Base-by-base conservation (phyloP, 2,113 vertebrate genomes). In the Elephas maximus region DNA sequence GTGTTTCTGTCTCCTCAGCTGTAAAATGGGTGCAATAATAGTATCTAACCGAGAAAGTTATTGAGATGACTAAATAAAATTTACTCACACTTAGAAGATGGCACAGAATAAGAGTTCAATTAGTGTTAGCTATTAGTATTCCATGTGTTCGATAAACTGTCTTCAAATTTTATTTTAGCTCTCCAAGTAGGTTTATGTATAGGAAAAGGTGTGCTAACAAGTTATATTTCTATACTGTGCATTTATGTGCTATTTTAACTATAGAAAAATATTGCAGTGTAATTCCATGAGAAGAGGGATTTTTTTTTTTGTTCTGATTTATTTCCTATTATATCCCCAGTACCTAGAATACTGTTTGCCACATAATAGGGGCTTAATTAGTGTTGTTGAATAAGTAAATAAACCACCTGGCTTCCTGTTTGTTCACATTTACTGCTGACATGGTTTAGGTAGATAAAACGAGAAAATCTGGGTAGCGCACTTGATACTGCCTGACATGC, bases 41-140 rank as follows among this genome's bases (percentile, higher is more conserved):
- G 3, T 41, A 33, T n/a, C 41, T 11, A 74, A 57, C 30, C 53
- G 44, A 74, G 53, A 57, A 18, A 21, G 67, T 21, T 80, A 79
- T 51, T 24, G 9, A 80, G 57, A 82, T 79, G 74, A 62, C 17
- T 86, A 87, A 88, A 80, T 57, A 67, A 88, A 94, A 89, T n/a
- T 44, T 62, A 73, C 71, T 51, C 45, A 41, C 11, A 65, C 30
- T 45, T 80, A 95, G 69, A 73, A 51, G 5, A 0, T 14, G 0
- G 4, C 21, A 76, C 8, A 51, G 53, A 84, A 65, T 65, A 69
- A 45, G 28, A 87, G 33, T 80, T 78, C 6, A n/a, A 4, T n/a
- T 74, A 62, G 69, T 21, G 28, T 76, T 63, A 77, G 57, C n/a
- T 81, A 6, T 78, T 33, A 57, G 5, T 69, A 5, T 37, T 69